Conservation (phyloP, 2,888 invertebrate genomes). For the Deroplatys truncata region DNA sequence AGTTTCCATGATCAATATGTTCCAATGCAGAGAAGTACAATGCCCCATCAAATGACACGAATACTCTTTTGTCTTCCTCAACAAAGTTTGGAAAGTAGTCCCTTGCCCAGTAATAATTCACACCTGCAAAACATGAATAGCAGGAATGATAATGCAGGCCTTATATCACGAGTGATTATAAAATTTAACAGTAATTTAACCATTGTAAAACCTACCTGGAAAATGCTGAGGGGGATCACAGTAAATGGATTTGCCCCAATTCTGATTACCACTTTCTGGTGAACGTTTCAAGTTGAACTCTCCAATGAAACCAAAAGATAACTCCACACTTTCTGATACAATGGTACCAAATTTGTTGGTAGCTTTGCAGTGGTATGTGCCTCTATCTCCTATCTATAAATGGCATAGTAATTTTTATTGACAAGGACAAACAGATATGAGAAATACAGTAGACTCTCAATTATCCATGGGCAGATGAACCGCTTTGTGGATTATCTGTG, state of each 20-base stretch:
- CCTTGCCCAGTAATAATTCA: conserved; percentile 88
- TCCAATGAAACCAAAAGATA: conserved; percentile 84
- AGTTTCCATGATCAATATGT: conserved; percentile 82
- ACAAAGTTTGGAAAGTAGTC: conserved; percentile 88
- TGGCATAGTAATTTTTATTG: conserved; percentile 11
- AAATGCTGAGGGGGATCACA: conserved; percentile 93
- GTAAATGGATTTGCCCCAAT: conserved; percentile 89
- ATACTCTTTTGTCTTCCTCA: conserved; percentile 86
- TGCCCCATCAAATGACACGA: conserved; percentile 91
- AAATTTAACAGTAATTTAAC: neutral
- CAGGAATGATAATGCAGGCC: neutral
- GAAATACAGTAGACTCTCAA: too few species aligned
- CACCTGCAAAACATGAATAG: conserved; percentile 46
- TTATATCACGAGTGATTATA: neutral
- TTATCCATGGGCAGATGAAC: too few species aligned
- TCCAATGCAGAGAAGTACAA: conserved; percentile 93
- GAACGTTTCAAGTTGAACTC: conserved; percentile 87
- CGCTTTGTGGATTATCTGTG: too few species aligned
- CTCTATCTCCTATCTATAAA: conserved; percentile 65
- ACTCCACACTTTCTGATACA: conserved; percentile 78
- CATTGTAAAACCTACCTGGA: conserved; percentile 51
- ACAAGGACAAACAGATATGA: too few species aligned
- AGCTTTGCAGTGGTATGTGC: conserved; percentile 88
- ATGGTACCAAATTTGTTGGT: conserved; percentile 85
- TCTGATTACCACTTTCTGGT: conserved; percentile 78